These are phyloP conservation scores for Montipora efflorescens DNA, from an alignment of 64 coral and sea anemone species.

Conservation along the genomic window DNA sequence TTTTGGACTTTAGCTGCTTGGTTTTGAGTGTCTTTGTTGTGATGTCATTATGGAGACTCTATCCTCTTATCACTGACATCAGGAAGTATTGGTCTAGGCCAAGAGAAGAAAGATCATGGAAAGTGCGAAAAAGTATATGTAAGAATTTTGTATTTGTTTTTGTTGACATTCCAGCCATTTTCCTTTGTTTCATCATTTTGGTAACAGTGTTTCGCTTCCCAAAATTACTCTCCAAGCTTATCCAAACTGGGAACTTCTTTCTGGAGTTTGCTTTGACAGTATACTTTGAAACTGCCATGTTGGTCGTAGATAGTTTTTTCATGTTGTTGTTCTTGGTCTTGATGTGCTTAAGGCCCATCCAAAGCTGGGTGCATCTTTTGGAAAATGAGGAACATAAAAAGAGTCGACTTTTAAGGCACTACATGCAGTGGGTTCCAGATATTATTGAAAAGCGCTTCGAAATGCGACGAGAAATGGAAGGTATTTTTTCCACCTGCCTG, in stretches of 20 bases:
- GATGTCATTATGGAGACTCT: constrained; percentile 88
- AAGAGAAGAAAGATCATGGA: constrained; percentile 79
- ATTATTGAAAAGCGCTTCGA: constrained; percentile 78
- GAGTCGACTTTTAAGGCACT: constrained; percentile 74
- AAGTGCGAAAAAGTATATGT: constrained; percentile 85
- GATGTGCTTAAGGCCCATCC: constrained; percentile 91
- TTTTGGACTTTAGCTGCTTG: constrained; percentile 86
- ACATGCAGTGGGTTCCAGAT: constrained; percentile 88
- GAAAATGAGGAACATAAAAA: constrained; percentile 95
- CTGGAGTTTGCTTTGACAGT: constrained; percentile 92
- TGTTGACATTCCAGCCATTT: constrained; percentile 93
- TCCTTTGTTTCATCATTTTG: constrained; percentile 68
- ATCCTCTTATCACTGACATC: constrained; percentile 81
- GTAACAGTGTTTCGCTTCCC: constrained; percentile 84
- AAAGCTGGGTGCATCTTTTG: constrained; percentile 93
- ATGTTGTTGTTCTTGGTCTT: constrained; percentile 83
- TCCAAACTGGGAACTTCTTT: constrained; percentile 91
- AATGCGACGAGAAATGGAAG: constrained; percentile 85
- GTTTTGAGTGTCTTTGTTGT: constrained; percentile 71
- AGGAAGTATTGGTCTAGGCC: constrained; percentile 68
- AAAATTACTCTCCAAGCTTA: constrained; percentile 86
- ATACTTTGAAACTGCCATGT: constrained; percentile 74
- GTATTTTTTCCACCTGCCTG: constrained; percentile 84
- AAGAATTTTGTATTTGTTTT: constrained; percentile 91
- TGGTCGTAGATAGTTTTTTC: constrained; percentile 86